phyloP scores from a whole-genome alignment of 2,113 vertebrate species.

The Solea solea region DNA sequence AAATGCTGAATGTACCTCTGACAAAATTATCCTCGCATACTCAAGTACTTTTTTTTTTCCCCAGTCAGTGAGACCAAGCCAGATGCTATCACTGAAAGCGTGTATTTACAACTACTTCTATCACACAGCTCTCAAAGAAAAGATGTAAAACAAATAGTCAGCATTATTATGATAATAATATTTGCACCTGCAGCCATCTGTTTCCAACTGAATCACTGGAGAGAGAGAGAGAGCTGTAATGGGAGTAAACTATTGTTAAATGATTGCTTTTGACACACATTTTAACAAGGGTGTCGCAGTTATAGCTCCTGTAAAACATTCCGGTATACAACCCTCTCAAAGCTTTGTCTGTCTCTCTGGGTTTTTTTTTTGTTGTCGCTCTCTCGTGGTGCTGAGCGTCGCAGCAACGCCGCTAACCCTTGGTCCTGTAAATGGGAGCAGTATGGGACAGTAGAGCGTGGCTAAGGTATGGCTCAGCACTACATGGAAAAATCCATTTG shows the following conservation, averaged over 20 bases:
- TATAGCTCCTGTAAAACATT: not conserved
- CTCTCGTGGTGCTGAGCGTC: conserved; percentile 17
- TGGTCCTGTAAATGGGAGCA: not conserved
- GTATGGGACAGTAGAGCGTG: conserved; percentile 6
- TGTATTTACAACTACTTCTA: conserved; percentile 3
- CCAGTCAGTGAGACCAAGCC: not conserved
- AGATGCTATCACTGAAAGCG: not conserved
- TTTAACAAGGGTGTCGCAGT: not conserved
- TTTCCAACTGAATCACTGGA: conserved; percentile 1
- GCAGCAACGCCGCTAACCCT: conserved; percentile 30
- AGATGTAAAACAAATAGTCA: conserved; percentile 21
- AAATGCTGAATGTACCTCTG: not conserved
- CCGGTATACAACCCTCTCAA: conserved; percentile 6
- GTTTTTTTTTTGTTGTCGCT: no score
- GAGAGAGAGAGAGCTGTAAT: conserved; percentile 2
- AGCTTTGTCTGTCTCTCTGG: not conserved
- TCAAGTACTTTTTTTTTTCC: not conserved
- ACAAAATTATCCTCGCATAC: no score
- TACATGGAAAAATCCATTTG: conserved; percentile 35
- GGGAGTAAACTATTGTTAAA: not conserved
- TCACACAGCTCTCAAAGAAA: conserved; percentile 1
- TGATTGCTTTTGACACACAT: conserved; percentile 22
- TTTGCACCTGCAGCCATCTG: conserved; percentile 10
- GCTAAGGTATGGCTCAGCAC: conserved; percentile 18
- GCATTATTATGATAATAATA: conserved; percentile 4